Evolutionary conservation across 2,113 vertebrate species (phyloP).

Genomic region (Bufo gargarizans): DNA sequence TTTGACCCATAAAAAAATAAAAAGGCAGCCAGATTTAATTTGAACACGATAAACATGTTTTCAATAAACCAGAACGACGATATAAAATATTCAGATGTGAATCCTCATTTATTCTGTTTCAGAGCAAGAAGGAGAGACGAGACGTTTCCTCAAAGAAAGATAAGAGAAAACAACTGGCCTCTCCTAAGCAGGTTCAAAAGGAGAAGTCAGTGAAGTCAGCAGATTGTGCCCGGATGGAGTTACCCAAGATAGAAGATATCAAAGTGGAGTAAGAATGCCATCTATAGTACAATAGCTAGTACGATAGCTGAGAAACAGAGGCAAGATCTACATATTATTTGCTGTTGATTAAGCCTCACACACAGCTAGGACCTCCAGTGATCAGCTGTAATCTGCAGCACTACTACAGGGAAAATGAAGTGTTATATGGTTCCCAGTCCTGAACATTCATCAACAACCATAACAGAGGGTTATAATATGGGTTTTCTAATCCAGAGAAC

Average conservation of each 20-base stretch:
- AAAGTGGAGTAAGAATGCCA: conserved; percentile 69
- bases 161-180: conserved; percentile 36
- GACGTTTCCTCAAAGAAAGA: conserved; percentile 59
- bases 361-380: neutral
- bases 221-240: conserved; percentile 23
- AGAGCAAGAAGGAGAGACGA: conserved; percentile 59
- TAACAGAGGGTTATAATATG: neutral
- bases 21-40: neutral
- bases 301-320: neutral
- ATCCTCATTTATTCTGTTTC: neutral
- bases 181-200: conserved; percentile 53
- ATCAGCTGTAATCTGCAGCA: neutral
- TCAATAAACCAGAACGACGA: neutral
- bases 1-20: neutral
- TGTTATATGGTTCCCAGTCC: neutral
- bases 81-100: neutral
- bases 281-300: neutral
- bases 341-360: neutral
- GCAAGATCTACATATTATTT: neutral
- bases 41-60: neutral
- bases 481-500: neutral
- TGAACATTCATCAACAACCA: neutral
- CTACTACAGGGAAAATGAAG: neutral
- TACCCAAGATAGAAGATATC: conserved; percentile 66
- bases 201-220: conserved; percentile 60